These are phyloP conservation scores for Suricata suricatta DNA, from an alignment of 2,113 vertebrate genomes.

Conservation along the genomic window DNA sequence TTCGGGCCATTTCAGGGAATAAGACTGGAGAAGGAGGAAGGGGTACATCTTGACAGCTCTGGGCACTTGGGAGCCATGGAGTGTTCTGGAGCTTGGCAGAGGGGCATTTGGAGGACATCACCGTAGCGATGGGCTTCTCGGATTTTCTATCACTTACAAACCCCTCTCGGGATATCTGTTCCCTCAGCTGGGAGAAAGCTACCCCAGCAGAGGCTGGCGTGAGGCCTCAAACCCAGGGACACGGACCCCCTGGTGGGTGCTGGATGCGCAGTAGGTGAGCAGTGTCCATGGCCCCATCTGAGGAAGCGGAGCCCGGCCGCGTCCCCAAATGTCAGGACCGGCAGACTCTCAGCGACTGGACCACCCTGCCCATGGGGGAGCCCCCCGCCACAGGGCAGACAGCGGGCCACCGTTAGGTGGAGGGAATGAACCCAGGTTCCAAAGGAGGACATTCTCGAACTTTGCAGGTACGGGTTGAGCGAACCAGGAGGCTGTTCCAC, in stretches of 20 bases:
- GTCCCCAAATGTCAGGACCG: rapidly evolving
- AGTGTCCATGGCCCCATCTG: rapidly evolving
- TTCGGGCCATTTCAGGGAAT: background rate
- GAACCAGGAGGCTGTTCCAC: rapidly evolving
- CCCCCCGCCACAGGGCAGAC: rapidly evolving
- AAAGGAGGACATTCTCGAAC: background rate
- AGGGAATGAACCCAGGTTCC: background rate
- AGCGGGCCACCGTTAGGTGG: background rate
- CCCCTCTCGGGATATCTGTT: background rate
- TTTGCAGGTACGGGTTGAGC: background rate
- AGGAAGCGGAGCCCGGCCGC: rapidly evolving
- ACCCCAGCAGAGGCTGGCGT: rapidly evolving
- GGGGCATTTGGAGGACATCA: no score
- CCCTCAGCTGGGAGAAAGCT: background rate
- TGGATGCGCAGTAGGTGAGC: rapidly evolving
- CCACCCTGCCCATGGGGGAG: rapidly evolving
- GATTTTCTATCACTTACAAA: background rate
- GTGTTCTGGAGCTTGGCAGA: background rate
- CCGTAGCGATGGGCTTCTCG: no score
- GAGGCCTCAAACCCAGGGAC: rapidly evolving
- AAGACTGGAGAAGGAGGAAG: background rate
- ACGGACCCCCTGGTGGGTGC: rapidly evolving
- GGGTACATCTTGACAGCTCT: background rate
- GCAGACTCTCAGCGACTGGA: rapidly evolving
- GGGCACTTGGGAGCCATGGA: background rate